phyloP scores from a whole-genome alignment of 2,888 invertebrate genomes.

The Cantharis nigra region DNA sequence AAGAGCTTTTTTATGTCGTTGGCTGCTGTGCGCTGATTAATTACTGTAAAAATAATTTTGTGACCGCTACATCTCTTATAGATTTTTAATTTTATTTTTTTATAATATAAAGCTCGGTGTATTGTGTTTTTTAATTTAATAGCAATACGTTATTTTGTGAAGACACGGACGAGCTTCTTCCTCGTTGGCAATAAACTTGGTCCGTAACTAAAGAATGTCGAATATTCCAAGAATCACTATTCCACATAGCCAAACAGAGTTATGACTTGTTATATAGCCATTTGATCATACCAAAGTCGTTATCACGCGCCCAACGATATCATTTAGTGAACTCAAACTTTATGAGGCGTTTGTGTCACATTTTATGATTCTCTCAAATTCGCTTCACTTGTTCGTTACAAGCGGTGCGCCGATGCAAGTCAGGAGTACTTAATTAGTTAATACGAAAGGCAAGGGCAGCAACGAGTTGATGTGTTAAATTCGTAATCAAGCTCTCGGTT shows the following conservation, averaged over 20 bases:
- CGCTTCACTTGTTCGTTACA: constrained; percentile 4
- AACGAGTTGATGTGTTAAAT: constrained; percentile 30
- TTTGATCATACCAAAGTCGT: constrained; percentile 49
- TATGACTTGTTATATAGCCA: constrained; percentile 54
- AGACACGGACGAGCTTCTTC: constrained; percentile 34
- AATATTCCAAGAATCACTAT: constrained; percentile 51
- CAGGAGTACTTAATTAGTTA: constrained; percentile 23
- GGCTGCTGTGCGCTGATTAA: background rate
- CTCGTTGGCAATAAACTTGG: constrained; percentile 46
- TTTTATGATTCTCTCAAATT: constrained; percentile 21
- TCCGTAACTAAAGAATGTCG: constrained; percentile 45
- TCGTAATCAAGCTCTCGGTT: constrained; percentile 33
- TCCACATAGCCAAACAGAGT: constrained; percentile 53
- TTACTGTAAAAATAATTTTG: background rate
- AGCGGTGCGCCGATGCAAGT: constrained; percentile 9
- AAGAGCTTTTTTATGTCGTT: background rate
- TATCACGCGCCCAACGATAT: constrained; percentile 49
- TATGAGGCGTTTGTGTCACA: constrained; percentile 37
- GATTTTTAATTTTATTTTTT: background rate
- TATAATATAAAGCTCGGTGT: background rate
- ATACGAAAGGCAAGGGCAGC: constrained; percentile 17
- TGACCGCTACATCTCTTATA: background rate
- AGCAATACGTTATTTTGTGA: constrained; percentile 29
- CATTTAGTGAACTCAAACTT: constrained; percentile 46
- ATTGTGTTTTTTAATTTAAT: background rate